Base-by-base conservation (phyloP, 2,888 invertebrate species). In the Buathra laborator region DNA sequence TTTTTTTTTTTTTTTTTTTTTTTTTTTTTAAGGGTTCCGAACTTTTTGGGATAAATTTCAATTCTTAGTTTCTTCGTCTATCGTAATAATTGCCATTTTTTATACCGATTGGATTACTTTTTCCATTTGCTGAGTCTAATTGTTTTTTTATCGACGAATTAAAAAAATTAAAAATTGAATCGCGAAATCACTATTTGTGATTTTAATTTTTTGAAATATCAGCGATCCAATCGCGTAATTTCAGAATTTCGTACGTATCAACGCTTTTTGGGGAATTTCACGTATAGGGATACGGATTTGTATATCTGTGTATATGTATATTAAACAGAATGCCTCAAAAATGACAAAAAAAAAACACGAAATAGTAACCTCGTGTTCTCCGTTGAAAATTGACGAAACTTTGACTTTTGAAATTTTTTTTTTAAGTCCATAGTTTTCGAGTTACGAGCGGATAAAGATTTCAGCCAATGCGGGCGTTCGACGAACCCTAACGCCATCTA, bases 231-330 rank as follows among this genome's bases (percentile, higher is more conserved):
- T 24, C 24, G 24, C 24, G 24, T 3, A 24, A 2, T 24, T 24
- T 24, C 3, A 24, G 2, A 24, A 1, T 24, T 24, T 2, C 1
- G 3, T 24, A 24, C 24, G 24, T 24, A 24, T 24, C 24, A 2
- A 24, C 24, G 3, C 24, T 24, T 24, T 24, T 24, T 24, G 0
- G 3, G 2, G 24, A 24, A 24, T 24, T 24, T 24, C 2, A 24
- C 24, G 24, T 24, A 24, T 24, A 2, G 24, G 24, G 2, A 24
- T 24, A 24, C 24, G 24, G 62, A 67, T 77, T 24, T 86, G 53
- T 84, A 83, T 85, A 29, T 85, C 5, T 24, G 81, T 82, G 53
- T 53, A 83, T 37, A 74, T 68, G 43, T 77, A 77, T 44, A 64
- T 24, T 68, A 64, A 66, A 67, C 76, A 77, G 32, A 46, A 16